Base-by-base conservation (phyloP, 2,797 vertebrate species). In the Octomys mimax region DNA sequence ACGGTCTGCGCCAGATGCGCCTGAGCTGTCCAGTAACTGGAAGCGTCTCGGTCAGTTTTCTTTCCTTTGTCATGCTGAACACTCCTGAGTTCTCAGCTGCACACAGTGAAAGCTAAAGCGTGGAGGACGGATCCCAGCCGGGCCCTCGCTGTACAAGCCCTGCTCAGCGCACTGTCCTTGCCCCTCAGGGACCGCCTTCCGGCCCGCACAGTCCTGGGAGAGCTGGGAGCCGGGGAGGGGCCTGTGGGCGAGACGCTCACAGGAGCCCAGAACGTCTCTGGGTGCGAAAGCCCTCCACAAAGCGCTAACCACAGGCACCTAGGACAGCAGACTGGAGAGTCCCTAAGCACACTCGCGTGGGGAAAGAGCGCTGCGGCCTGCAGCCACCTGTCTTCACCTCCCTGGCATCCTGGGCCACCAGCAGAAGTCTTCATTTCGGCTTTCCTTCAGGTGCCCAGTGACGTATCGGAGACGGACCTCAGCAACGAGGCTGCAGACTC, bases 401-500 rank as follows among this genome's bases (percentile, higher is more conserved):
- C 54, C 54, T 33, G 0, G 11, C 3, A 6, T 19, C 66, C 33
- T 2, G 18, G 33, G 66, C 66, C 6, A 0, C 16, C 5, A 11
- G 42, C 68, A 39, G 24, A 19, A 7, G 10, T 78, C 77, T 77
- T 92, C 9, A 13, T 83, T 77, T 81, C 95, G 57, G 78, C 96
- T 95, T 91, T 89, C 59, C 33, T 92, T 75, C 96, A 99, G 99
- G 98, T 98, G 83, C 97, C 95, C 0, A 98, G 97, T 94, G 98
- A 98, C 49, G 78, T 98, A 39, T 98, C 98, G 42, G 98, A 98
- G 98, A 98, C 96, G 0, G 98, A 98, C 93, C 10, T 94, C 77
- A 98, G 97, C 97, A 99, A 97, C 73, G 99, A 99, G 83, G 98
- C 98, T 87, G 28, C 98, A 98, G 92, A 98, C 33, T 98, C 98